phyloP scores from a whole-genome alignment of 2,113 vertebrate genomes.

The Nyctereutes procyonoides region DNA sequence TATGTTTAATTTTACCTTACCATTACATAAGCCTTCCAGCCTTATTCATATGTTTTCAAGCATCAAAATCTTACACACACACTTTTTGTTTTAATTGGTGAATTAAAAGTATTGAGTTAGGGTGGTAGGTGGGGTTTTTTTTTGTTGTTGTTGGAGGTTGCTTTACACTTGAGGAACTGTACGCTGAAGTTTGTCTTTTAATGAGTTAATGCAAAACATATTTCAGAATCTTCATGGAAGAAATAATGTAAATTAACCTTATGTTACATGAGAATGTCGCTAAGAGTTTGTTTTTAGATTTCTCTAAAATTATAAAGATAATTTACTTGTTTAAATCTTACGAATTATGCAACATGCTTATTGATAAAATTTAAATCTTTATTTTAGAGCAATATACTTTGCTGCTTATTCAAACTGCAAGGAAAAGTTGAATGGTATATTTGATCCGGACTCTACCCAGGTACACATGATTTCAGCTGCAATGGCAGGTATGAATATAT shows the following conservation, averaged over 20 bases:
- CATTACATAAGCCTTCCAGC: neutral
- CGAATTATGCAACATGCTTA: neutral
- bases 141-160: constrained; percentile 70
- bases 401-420: constrained; percentile 98
- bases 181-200: constrained; percentile 61
- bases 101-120: constrained; percentile 63
- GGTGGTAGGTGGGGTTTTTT: constrained; percentile 46
- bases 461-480: constrained; percentile 98
- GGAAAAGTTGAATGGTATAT: constrained; percentile 93
- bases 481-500: constrained; percentile 94
- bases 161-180: constrained; percentile 65
- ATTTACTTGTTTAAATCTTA: constrained; percentile 50
- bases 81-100: constrained; percentile 80
- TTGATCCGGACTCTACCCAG: constrained; percentile 95
- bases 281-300: constrained; percentile 23
- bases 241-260: constrained; percentile 77
- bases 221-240: constrained; percentile 69
- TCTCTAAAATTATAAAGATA: constrained; percentile 53
- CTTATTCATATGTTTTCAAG: constrained; percentile 28
- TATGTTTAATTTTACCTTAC: constrained; percentile 61
- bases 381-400: constrained; percentile 97
- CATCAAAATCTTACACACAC: constrained; percentile 37
- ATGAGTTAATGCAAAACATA: constrained; percentile 59
- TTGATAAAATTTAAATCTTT: constrained; percentile 65
- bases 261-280: constrained; percentile 45